A percentile compares a stretch with the other conserved stretches of the same genome.
phyloP scores from a whole-genome alignment of 2,888 invertebrate genomes.

The Erannis defoliaria region DNA sequence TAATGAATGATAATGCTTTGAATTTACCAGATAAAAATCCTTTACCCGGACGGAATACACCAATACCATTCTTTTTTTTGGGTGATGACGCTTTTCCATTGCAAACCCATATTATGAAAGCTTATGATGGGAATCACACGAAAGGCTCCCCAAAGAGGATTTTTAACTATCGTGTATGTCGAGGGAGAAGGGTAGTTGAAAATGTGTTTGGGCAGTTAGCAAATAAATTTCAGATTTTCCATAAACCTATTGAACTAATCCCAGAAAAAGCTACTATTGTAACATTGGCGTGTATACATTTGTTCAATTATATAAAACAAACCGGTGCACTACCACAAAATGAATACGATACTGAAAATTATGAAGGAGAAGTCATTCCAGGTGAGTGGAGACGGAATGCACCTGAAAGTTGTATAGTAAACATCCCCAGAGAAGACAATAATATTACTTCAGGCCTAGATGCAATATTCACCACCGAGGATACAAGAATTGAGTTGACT shows the following conservation, averaged over 20 bases:
- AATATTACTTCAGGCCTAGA: no score
- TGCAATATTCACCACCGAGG: no score
- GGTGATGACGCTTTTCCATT: constrained; percentile 41
- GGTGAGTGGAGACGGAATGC: constrained; percentile 33
- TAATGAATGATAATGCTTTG: constrained; percentile 11
- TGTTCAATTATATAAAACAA: constrained; percentile 41
- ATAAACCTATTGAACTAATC: constrained; percentile 35
- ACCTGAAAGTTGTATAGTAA: constrained; percentile 29
- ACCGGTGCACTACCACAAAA: constrained; percentile 9
- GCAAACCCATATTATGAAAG: constrained; percentile 22
- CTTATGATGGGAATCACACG: constrained; percentile 23
- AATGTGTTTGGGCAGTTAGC: constrained; percentile 35
- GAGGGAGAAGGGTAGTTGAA: constrained; percentile 35
- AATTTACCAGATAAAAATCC: constrained; percentile 11
- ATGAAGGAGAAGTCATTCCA: constrained; percentile 33
- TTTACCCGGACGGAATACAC: constrained; percentile 10
- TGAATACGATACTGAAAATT: constrained; percentile 25
- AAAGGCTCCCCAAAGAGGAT: constrained; percentile 18
- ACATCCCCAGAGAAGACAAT: no score
- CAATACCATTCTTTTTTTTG: constrained; percentile 41
- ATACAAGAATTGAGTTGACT: no score
- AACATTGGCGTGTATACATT: constrained; percentile 20
- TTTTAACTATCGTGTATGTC: constrained; percentile 31
- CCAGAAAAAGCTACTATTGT: constrained; percentile 35
- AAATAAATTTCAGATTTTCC: constrained; percentile 27